Evolutionary conservation across 2,888 invertebrate species (phyloP), one percentile per base, ranked within the genome.

Genomic region (Papilio elwesi): DNA sequence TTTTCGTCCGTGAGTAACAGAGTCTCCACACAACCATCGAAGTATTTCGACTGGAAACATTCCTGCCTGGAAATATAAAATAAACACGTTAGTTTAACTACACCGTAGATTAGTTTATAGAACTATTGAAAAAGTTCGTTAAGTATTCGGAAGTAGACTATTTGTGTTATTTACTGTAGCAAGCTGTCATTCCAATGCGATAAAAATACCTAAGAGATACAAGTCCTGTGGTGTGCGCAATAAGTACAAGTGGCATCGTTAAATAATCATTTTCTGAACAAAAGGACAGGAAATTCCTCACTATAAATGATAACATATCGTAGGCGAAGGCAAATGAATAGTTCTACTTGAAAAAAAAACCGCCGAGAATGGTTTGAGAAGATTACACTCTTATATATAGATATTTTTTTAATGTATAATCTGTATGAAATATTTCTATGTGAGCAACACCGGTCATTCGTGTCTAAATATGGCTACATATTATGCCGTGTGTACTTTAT

Each of bases 11-110:
- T 94, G 90, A 96, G 95, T 92, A 96, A 95, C 93, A 97, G 95
- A 90, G 96, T 96, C 94, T 96, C 96, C 94, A 96, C 94, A 94
- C 97, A 97, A 93, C 96, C 96, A 94, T 95, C 95, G 95, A 97
- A 97, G 94, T 96, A 96, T 94, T 95, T 94, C 90, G 96, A 96
- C 87, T 96, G 95, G 94, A 97, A 97, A 94, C 97, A 97, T 92
- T 96, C 94, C 87, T 95, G 95, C 95, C 97, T 97, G 95, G 57
- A 94, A 92, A 85, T 80, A 74, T 78, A 82, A 81, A 82, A 78
- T 13, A 11, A 11, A 38, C 9, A 13, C 6, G 74, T 15, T 66
- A 62, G 57, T 11, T 11, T 4, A n/a, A 5, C 26, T 15, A 36
- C n/a, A 57, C 26, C 13, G 26, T 2, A 67, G 16, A 16, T 8